Evolutionary conservation across 2,888 invertebrate genomes (phyloP), one percentile per base, ranked within the genome.

Genomic region (Aproaerema taeniolella): DNA sequence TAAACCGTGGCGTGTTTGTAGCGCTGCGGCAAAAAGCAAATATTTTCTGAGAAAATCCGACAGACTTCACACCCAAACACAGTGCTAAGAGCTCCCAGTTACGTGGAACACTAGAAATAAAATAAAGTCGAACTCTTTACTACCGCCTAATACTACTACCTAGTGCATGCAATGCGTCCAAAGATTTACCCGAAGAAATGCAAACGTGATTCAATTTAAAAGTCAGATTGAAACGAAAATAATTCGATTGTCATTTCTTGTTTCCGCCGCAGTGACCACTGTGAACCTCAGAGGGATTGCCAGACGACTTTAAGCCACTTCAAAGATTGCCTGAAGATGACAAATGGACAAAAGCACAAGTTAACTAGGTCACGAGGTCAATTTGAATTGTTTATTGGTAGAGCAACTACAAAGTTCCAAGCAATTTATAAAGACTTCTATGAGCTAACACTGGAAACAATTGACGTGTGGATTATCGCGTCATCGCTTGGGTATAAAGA

Each of bases 31-130:
- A 37, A 45, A 35, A 68, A 67, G n/a, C n/a, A n/a, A n/a, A 68
- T 61, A 67, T 66, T 62, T 55, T 55, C 44, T 50, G 45, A 46
- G 50, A 53, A 53, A 58, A 61, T 51, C 52, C 53, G 62, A 65
- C 59, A 48, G 42, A 52, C 48, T 53, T 58, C 51, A 52, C 57
- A 58, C 61, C 53, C 24, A 34, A 25, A 34, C 34, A 14, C 26
- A 9, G 26, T 25, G 13, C n/a, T 8, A 10, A n/a, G 14, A 14
- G 2, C 14, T 14, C 9, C 11, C 5, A 30, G 11, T 30, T 11
- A 30, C 13, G 8, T 11, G 3, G 11, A 11, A 11, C 30, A 8
- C 8, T 11, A 14, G 9, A 30, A 14, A 7, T 6, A 9, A 30
- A 30, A 30, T n/a, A 30, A n/a, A n/a, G n/a, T n/a, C n/a, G n/a